Evolutionary conservation across 2,113 vertebrate species (phyloP).

Genomic region (Labeo rohita): DNA sequence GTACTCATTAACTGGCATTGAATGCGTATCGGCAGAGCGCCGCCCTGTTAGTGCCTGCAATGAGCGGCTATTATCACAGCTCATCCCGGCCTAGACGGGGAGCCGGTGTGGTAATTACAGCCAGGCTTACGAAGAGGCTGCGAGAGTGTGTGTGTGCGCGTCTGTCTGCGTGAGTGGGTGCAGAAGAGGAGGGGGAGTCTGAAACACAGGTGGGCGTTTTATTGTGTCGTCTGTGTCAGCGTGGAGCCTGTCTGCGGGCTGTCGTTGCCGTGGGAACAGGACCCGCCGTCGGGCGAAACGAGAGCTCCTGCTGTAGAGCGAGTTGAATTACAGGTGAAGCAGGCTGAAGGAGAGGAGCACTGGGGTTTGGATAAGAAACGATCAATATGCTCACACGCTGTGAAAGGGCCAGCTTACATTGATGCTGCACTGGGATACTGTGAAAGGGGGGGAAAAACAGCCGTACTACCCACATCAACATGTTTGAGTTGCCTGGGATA

Average conservation of each 20-base stretch:
- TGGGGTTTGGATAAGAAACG: slow-evolving; percentile 45
- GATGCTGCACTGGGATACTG: slow-evolving; percentile 27
- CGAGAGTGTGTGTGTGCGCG: background rate
- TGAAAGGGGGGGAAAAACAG: background rate
- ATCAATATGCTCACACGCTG: slow-evolving; percentile 39
- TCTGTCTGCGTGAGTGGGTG: slow-evolving; percentile 28
- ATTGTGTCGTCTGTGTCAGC: slow-evolving; percentile 62
- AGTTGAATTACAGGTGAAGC: slow-evolving; percentile 57
- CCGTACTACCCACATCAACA: slow-evolving; percentile 13
- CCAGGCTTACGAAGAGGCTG: slow-evolving; percentile 53
- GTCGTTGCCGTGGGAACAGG: slow-evolving; percentile 62
- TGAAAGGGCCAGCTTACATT: slow-evolving; percentile 40
- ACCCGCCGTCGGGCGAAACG: slow-evolving; percentile 41
- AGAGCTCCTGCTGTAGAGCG: slow-evolving; percentile 44
- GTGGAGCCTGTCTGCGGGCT: slow-evolving; percentile 53
- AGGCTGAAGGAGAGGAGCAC: slow-evolving; percentile 25
- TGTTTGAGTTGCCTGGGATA: slow-evolving; percentile 28
- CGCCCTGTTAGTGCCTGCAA: slow-evolving; percentile 37
- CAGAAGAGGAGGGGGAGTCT: slow-evolving; percentile 17
- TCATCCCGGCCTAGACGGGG: slow-evolving; percentile 42
- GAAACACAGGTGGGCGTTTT: slow-evolving; percentile 62
- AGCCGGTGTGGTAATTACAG: slow-evolving; percentile 72
- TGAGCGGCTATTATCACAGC: slow-evolving; percentile 57
- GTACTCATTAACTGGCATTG: slow-evolving; percentile 72
- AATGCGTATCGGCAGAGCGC: slow-evolving; percentile 44